Evolutionary conservation across 2,888 invertebrate species (phyloP), one percentile per base, ranked within the genome.

Genomic region (Adineta ricciae): DNA sequence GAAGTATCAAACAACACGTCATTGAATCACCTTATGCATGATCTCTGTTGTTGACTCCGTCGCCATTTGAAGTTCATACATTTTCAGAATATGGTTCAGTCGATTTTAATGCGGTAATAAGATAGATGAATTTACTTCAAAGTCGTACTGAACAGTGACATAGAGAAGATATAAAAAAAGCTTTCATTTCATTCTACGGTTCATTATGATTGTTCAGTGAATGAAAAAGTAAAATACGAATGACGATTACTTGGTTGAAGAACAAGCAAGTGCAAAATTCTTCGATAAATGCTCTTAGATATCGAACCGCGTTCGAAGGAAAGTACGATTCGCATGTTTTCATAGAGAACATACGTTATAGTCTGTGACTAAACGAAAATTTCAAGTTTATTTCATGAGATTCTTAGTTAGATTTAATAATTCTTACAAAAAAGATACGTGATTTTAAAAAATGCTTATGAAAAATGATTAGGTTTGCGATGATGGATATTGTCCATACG

Each of bases 181-280:
- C 19, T 78, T 19, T 1, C 78, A 78, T 78, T 78, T 78, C 38
- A 78, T 41, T 78, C 41, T 41, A 78, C 78, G 24, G 78, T 78
- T 41, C 78, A 78, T 78, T n/a, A 38, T 32, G 85, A 85, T 72
- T 84, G 84, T 83, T 85, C 85, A 50, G 64, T 14, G 36, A 64
- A 52, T 36, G 84, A 85, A 50, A 83, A 50, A 38, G 9, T n/a
- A n/a, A 0, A 84, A 49, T 56, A 83, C 32, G 85, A 84, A 19
- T 84, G 85, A 24, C 56, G n/a, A n/a, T 64, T 32, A 64, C 83
- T 14, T 85, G 85, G 56, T 41, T 85, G 9, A 49, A 46, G 38
- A 19, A 78, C 41, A 41, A n/a, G n/a, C 24, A 19, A 11, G 41
- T 78, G 3, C 78, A 78, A 78, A 11, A 78, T 41, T 9, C 41